Conservation (phyloP, 1,140 invertebrate genomes). For the Drosophila ananassae region DNA sequence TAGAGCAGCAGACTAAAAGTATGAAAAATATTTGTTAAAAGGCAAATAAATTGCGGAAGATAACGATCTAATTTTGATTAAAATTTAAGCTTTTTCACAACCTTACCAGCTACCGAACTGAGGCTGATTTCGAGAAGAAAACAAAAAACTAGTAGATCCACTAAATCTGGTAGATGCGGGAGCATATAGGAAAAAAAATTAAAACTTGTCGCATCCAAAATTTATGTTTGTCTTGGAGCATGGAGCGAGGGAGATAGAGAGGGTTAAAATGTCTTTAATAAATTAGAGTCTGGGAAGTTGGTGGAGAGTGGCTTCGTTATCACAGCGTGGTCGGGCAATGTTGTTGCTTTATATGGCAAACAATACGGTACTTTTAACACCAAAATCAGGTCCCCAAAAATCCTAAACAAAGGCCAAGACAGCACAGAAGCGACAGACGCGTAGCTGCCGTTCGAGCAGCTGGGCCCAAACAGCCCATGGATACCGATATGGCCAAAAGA, state of each 20-base stretch:
- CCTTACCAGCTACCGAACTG: slow-evolving; percentile 71
- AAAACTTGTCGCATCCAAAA: slow-evolving; percentile 71
- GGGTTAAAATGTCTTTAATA: slow-evolving; percentile 62
- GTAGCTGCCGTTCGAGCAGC: slow-evolving; percentile 77
- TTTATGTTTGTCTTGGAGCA: slow-evolving; percentile 64
- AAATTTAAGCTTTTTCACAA: slow-evolving; percentile 83
- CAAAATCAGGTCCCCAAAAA: slow-evolving; percentile 62
- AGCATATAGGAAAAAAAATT: slow-evolving; percentile 56
- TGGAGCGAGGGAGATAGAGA: slow-evolving; percentile 40
- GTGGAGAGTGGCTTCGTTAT: slow-evolving; percentile 47
- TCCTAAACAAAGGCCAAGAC: slow-evolving; percentile 72
- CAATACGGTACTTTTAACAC: slow-evolving; percentile 82
- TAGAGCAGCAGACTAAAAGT: slow-evolving; percentile 48
- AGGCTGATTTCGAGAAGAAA: slow-evolving; percentile 17
- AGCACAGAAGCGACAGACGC: slow-evolving; percentile 79
- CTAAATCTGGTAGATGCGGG: background rate
- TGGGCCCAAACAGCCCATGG: slow-evolving; percentile 46
- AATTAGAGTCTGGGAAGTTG: slow-evolving; percentile 58
- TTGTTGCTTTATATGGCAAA: slow-evolving; percentile 69
- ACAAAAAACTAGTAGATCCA: slow-evolving; percentile 13
- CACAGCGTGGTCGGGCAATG: slow-evolving; percentile 49
- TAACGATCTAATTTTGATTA: slow-evolving; percentile 82
- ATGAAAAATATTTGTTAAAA: slow-evolving; percentile 79
- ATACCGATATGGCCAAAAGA: slow-evolving; percentile 18
- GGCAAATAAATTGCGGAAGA: slow-evolving; percentile 76